Evolutionary conservation across 2,113 vertebrate species (phyloP), one percentile per base, ranked within the genome.

Genomic region (Chinchilla lanigera): DNA sequence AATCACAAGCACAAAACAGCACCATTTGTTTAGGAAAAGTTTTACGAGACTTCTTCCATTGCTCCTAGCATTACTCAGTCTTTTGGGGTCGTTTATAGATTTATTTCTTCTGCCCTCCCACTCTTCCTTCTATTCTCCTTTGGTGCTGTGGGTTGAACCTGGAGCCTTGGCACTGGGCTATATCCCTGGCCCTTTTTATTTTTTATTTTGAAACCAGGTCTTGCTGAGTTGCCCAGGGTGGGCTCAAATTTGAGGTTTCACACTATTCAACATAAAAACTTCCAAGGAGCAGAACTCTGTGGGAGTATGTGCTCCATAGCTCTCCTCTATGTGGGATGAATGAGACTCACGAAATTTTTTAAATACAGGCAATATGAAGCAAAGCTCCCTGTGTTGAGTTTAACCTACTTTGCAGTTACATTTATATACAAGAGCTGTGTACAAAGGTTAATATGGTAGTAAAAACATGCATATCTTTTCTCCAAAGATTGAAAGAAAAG

Each of bases 391-490:
- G 22, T 52, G 47, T 87, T 47, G 52, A 85, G 11, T 65, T 90
- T 89, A 41, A 85, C n/a, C 67, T 47, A 20, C 61, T 90, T 65
- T 83, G n/a, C n/a, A 85, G 22, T n/a, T 77, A n/a, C 30, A 47
- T 90, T 84, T 84, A 35, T 84, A 65, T 28, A 30, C 30, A 73
- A 63, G 65, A 85, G 80, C 65, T 77, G n/a, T 24, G 52, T 56
- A 85, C 77, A 73, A 65, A 47, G 52, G 8, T 33, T 61, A 71
- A 35, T 69, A 41, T 65, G 50, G 44, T 22, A 77, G 7, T 63
- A 44, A 83, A 94, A 94, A 63, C 54, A 75, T 61, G 61, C 65
- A 65, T 60, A 77, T 84, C 58, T 85, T 47, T 95, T 58, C n/a
- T 78, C 16, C 28, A 47, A 78, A 50, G 47, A 86, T 69, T 26